Evolutionary conservation across 2,113 vertebrate genomes (phyloP).

Genomic region (Dissostichus mawsoni): DNA sequence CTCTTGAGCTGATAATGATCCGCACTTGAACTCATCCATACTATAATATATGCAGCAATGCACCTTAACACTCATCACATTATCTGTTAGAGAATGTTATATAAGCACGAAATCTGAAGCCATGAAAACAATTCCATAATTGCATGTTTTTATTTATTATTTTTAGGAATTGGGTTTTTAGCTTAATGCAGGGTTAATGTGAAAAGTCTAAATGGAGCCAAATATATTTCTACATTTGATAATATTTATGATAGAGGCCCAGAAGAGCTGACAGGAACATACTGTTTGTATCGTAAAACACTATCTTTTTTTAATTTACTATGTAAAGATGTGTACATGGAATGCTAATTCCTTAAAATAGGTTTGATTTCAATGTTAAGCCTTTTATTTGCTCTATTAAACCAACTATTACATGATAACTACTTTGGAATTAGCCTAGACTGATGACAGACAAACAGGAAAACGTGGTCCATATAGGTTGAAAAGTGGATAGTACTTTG

Average conservation of each 20-base stretch:
- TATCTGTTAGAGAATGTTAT: constrained; percentile 28
- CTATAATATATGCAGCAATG: constrained; percentile 64
- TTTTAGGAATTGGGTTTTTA: not conserved
- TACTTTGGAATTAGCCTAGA: not conserved
- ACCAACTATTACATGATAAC: not conserved
- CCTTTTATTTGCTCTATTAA: not conserved
- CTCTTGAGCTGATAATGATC: constrained; percentile 58
- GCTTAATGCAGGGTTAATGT: not conserved
- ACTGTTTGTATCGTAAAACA: not conserved
- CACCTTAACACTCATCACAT: constrained; percentile 51
- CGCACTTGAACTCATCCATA: constrained; percentile 53
- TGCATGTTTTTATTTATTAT: not conserved
- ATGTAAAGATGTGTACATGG: too few relatives aligned
- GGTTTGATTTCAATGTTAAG: too few relatives aligned
- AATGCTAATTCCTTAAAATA: too few relatives aligned
- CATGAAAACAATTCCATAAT: not conserved
- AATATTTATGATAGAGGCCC: not conserved
- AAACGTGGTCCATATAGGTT: not conserved
- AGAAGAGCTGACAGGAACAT: not conserved
- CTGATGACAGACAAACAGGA: not conserved
- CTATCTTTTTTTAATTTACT: too few relatives aligned
- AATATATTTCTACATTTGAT: not conserved
- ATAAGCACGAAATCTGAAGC: constrained; percentile 2
- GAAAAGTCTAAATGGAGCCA: not conserved
- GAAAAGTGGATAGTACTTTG: not conserved